Conservation (phyloP, 2,797 vertebrate genomes). For the Cheirogaleus major region DNA sequence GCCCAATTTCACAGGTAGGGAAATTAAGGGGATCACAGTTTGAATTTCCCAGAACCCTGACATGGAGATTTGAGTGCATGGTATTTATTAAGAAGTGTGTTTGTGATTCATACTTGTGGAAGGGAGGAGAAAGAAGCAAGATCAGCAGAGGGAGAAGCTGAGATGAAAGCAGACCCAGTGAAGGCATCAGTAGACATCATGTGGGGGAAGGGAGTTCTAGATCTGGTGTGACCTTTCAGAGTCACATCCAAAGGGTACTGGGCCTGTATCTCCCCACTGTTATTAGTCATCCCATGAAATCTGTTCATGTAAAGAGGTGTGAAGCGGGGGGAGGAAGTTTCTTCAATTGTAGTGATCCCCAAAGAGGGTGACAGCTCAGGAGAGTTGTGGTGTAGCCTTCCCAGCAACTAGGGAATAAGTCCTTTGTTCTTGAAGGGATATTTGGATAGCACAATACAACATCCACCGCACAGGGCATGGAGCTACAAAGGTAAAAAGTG, state of each 20-base stretch:
- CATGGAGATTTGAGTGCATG: background rate
- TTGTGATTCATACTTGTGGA: background rate
- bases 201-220: accelerated
- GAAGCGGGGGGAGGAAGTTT: background rate
- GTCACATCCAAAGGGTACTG: background rate
- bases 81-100: background rate
- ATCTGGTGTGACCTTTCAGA: background rate
- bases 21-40: background rate
- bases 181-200: background rate
- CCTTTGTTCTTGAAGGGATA: background rate
- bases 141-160: background rate
- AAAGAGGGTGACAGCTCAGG: background rate
- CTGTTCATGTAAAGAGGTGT: background rate
- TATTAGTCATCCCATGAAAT: no score
- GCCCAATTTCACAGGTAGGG: background rate
- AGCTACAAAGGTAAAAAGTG: background rate
- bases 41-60: background rate
- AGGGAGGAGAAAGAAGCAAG: background rate
- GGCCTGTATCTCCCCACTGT: accelerated
- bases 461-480: no score
- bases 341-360: background rate
- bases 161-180: accelerated
- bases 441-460: background rate
- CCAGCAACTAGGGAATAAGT: background rate
- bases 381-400: background rate